These are phyloP conservation scores for Panthera uncia DNA, from an alignment of 2,113 vertebrate genomes.

Conservation along the genomic window DNA sequence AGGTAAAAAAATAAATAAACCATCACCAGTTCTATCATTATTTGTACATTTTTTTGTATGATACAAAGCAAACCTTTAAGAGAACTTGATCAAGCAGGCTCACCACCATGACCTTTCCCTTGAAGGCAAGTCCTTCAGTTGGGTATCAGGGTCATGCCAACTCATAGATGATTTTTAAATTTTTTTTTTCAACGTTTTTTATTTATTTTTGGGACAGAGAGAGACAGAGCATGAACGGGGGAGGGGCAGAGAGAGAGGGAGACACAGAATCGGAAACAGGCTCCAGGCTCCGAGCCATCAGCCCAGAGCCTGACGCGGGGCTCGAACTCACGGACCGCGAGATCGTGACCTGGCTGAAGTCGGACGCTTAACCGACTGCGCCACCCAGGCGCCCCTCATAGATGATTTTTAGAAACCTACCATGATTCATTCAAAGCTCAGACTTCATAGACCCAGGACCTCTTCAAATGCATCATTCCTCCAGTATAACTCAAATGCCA, in stretches of 20 bases:
- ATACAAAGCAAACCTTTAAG: not conserved
- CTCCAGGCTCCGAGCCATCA: no score
- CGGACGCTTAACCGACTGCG: no score
- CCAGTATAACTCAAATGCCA: not conserved
- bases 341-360: no score
- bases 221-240: no score
- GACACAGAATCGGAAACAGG: no score
- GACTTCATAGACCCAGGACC: not conserved
- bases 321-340: no score
- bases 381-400: no score
- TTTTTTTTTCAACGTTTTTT: no score
- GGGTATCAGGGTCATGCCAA: not conserved
- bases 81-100: not conserved
- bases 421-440: not conserved
- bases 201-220: no score
- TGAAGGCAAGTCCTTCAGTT: not conserved
- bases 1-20: not conserved
- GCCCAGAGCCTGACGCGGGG: no score
- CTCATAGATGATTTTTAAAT: not conserved
- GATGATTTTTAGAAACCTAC: not conserved
- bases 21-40: not conserved
- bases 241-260: no score
- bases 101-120: not conserved
- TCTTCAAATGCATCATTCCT: not conserved
- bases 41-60: not conserved